phyloP scores from a whole-genome alignment of 2,113 vertebrate species.

The Melanocharis versteri region DNA sequence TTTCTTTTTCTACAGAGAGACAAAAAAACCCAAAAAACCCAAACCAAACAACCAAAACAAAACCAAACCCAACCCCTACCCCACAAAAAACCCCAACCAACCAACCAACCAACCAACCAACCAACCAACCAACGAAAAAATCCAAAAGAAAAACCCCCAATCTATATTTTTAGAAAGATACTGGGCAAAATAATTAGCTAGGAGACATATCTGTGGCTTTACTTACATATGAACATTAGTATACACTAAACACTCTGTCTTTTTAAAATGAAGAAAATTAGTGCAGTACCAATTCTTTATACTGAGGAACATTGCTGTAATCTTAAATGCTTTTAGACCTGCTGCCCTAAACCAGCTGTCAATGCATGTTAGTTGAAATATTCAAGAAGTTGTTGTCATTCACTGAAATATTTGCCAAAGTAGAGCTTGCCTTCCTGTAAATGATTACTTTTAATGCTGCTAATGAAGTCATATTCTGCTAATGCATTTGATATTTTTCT shows the following conservation, averaged over 20 bases:
- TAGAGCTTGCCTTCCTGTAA: slow-evolving; percentile 13
- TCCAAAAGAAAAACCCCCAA: no score
- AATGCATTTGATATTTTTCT: slow-evolving; percentile 49
- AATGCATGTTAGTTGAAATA: background rate
- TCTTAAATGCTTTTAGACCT: slow-evolving; percentile 7
- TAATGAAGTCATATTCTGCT: slow-evolving; percentile 53
- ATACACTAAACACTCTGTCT: background rate
- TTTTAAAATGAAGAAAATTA: background rate
- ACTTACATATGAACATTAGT: background rate
- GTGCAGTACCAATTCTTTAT: background rate
- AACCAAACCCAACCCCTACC: background rate
- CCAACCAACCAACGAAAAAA: no score
- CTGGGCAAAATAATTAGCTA: background rate
- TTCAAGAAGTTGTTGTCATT: background rate
- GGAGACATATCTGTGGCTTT: background rate
- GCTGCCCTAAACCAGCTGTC: background rate
- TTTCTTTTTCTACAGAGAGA: background rate
- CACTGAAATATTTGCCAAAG: background rate
- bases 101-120: background rate
- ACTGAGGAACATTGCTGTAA: background rate
- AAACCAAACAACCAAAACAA: background rate
- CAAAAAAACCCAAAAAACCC: background rate
- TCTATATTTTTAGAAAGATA: background rate
- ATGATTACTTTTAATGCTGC: slow-evolving; percentile 17
- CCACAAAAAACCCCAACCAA: background rate